Evolutionary conservation across 2,113 vertebrate species (phyloP).

Genomic region (Chloebia gouldiae): DNA sequence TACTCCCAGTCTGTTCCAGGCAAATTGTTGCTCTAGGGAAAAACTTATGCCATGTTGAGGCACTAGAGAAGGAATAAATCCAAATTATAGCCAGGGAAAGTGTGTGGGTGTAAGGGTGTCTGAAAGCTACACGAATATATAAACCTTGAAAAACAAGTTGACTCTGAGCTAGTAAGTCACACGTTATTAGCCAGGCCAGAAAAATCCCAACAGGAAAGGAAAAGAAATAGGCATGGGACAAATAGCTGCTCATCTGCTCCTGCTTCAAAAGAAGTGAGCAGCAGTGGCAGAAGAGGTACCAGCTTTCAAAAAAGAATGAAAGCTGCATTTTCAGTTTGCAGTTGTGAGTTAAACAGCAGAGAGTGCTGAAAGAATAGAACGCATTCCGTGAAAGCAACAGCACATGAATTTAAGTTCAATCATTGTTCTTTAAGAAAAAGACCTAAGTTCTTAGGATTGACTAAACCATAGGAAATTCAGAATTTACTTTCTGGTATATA

Average conservation of each 20-base stretch:
- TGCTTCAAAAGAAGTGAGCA: not conserved
- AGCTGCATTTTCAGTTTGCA: not conserved
- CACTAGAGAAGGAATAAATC: not conserved
- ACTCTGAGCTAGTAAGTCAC: not conserved
- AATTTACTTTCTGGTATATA: not conserved
- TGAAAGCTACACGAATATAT: not conserved
- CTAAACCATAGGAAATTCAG: not conserved
- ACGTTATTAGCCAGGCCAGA: not conserved
- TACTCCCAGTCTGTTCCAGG: not conserved
- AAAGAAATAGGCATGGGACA: not conserved
- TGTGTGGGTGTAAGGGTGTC: not conserved
- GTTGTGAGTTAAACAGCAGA: not conserved
- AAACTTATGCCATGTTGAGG: not conserved
- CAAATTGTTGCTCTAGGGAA: not conserved
- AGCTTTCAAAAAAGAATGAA: not conserved
- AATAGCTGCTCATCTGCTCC: not conserved
- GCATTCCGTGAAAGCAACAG: not conserved
- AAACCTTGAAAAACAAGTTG: not conserved
- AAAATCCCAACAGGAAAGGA: not conserved
- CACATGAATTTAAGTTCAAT: not conserved
- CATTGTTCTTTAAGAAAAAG: not conserved
- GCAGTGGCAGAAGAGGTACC: not conserved
- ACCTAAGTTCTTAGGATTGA: not conserved
- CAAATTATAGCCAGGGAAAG: not conserved
- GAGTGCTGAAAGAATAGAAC: not conserved